Base-by-base conservation (phyloP, 1,140 invertebrate genomes). In the Panulirus ornatus region DNA sequence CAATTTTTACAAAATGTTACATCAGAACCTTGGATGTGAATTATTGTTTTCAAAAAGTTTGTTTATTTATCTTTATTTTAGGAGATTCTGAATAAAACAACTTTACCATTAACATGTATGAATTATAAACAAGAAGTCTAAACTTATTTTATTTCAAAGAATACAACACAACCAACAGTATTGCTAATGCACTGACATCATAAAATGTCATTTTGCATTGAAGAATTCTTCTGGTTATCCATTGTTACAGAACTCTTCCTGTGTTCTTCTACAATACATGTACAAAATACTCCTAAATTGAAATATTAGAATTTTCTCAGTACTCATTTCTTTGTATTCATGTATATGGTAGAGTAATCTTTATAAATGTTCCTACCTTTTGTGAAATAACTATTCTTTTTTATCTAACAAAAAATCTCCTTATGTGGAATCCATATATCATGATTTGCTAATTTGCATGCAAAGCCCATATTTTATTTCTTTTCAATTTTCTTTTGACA, bases 401-500 rank as follows among this genome's bases (percentile, higher is more conserved):
- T n/a, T n/a, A n/a, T n/a, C n/a, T n/a, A n/a, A n/a, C n/a, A n/a
- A n/a, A n/a, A n/a, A n/a, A n/a, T n/a, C n/a, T n/a, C n/a, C n/a
- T n/a, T n/a, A n/a, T n/a, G n/a, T n/a, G n/a, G n/a, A n/a, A n/a
- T n/a, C n/a, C 19, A 58, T 51, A 47, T 34, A 47, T 22, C 70
- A 44, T 81, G 2, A 81, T 51, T 81, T 58, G 78, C 78, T 30
- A 81, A 22, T 81, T 81, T 63, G 78, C 78, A 81, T 81, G 73
- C 19, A 30, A 30, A 30, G 9, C 38, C 36, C 82, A 44, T 51
- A 34, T 1, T 84, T 66, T 27, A 44, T 22, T 84, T 84, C 44
- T 71, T 70, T 71, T 84, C 63, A 63, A n/a, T 84, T 85, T 85
- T 75, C 27, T 85, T 73, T 75, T 85, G 83, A 30, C 75, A 70